phyloP scores from a whole-genome alignment of 2,113 vertebrate genomes.

The Hipposideros armiger region DNA sequence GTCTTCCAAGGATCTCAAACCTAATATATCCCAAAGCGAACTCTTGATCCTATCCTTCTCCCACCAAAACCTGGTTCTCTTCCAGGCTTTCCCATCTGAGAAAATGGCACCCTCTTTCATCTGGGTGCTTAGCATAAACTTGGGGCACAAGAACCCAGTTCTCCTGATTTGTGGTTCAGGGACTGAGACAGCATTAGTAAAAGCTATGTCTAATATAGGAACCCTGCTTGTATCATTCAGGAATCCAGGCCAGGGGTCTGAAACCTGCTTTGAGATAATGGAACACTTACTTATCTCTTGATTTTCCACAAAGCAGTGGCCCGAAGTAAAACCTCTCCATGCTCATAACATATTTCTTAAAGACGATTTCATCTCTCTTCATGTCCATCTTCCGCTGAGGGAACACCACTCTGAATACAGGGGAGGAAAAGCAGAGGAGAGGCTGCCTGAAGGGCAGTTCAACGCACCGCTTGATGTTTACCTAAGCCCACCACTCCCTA shows the following conservation, averaged over 20 bases:
- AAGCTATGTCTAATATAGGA: background rate
- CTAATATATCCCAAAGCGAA: background rate
- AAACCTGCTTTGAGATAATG: background rate
- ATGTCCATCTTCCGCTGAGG: conserved; percentile 85
- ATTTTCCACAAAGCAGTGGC: conserved; percentile 94
- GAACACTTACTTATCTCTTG: conserved; percentile 91
- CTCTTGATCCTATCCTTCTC: background rate
- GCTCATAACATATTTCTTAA: conserved; percentile 90
- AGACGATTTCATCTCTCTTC: conserved; percentile 84
- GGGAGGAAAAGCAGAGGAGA: background rate
- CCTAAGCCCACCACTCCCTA: background rate
- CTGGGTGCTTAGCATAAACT: background rate
- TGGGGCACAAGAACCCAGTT: background rate
- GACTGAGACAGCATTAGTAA: background rate
- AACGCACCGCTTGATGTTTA: rapidly evolving
- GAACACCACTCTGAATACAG: conserved; percentile 90
- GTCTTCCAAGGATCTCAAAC: background rate
- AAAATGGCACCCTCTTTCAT: background rate
- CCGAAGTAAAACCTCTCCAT: conserved; percentile 92
- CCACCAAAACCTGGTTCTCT: background rate
- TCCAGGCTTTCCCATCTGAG: background rate
- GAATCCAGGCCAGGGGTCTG: background rate
- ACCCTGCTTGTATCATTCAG: background rate
- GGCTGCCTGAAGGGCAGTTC: background rate
- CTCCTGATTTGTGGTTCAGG: background rate